Evolutionary conservation across 2,113 vertebrate species (phyloP).

Genomic region (Anser brachyrhynchus): DNA sequence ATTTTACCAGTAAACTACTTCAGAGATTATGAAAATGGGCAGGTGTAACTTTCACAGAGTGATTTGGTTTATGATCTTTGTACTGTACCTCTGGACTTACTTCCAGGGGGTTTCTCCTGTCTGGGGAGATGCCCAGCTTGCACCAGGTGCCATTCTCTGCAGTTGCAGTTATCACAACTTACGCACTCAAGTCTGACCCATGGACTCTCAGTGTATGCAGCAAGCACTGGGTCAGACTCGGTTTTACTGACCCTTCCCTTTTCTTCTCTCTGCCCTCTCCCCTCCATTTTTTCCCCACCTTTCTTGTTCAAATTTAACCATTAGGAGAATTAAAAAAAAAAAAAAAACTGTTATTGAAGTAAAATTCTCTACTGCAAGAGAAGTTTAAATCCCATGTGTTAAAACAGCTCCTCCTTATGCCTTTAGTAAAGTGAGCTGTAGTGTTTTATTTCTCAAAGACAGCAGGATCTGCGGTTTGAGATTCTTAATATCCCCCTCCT

Average conservation of each 20-base stretch:
- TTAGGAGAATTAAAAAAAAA: neutral
- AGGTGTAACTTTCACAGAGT: neutral
- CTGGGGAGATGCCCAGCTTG: neutral
- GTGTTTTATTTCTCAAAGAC: slow-evolving; percentile 41
- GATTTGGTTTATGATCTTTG: neutral
- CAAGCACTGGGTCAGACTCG: neutral
- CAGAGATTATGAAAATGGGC: neutral
- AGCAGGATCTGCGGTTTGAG: neutral
- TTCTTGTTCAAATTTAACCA: slow-evolving; percentile 15
- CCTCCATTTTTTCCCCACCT: neutral
- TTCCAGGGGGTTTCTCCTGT: neutral
- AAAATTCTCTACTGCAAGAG: neutral
- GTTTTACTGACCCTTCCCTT: neutral
- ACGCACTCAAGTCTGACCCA: neutral
- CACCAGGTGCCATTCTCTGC: neutral
- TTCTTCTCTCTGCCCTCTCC: neutral
- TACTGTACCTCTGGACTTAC: neutral
- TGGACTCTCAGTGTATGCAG: neutral
- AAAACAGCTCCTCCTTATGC: neutral
- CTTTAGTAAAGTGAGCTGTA: slow-evolving; percentile 4
- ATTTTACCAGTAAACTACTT: neutral
- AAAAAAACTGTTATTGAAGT: neutral
- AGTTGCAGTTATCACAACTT: neutral
- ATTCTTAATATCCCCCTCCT: slow-evolving; percentile 20
- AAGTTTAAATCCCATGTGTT: slow-evolving; percentile 8